Conservation (phyloP, 2,797 vertebrate genomes). For the Crypturellus tataupa region DNA sequence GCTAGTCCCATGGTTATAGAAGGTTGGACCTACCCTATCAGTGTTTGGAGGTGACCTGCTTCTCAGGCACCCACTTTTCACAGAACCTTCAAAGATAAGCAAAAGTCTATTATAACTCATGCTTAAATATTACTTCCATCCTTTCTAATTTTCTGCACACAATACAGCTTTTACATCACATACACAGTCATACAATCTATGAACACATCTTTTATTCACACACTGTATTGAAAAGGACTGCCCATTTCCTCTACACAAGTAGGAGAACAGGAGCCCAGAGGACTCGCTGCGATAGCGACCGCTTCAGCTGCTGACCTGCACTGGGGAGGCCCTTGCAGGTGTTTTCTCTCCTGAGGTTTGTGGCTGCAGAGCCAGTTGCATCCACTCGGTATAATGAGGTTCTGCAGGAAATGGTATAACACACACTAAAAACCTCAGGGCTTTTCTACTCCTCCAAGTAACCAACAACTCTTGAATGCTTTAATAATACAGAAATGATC, state of each 20-base stretch:
- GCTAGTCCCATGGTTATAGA: background rate
- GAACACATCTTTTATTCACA: fast-evolving
- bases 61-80: background rate
- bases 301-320: background rate
- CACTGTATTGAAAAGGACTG: fast-evolving
- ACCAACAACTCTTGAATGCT: background rate
- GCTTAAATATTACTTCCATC: background rate
- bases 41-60: background rate
- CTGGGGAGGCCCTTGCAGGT: background rate
- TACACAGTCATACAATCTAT: fast-evolving
- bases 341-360: background rate
- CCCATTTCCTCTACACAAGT: fast-evolving
- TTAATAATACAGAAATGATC: background rate
- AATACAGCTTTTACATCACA: background rate
- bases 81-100: fast-evolving
- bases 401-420: background rate
- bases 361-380: background rate
- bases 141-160: background rate
- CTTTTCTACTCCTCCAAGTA: background rate
- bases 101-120: background rate
- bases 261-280: fast-evolving
- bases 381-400: fast-evolving
- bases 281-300: fast-evolving
- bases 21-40: background rate
- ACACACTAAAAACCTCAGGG: background rate